Conservation (phyloP, 2,797 vertebrate species). For the Buceros bicornis region DNA sequence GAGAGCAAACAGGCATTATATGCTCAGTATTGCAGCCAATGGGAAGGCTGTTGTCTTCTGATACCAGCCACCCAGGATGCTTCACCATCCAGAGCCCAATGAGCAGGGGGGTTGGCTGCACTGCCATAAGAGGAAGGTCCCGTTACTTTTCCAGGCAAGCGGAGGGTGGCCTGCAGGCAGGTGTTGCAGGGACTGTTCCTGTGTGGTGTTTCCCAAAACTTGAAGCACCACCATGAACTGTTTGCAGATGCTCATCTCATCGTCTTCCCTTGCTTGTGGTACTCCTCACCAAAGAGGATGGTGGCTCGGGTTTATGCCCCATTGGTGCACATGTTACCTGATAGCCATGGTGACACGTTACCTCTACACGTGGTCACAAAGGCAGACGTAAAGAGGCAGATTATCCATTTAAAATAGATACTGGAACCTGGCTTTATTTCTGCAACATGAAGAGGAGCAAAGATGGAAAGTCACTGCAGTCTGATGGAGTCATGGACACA, state of each 20-base stretch:
- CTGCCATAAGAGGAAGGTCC: neutral
- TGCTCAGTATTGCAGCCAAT: neutral
- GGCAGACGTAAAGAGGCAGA: neutral
- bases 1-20: neutral
- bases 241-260: neutral
- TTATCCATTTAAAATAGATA: neutral
- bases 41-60: neutral
- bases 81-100: too few relatives aligned
- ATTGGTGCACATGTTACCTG: accelerated
- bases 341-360: neutral
- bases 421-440: neutral
- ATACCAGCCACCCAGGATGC: neutral
- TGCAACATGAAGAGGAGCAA: neutral
- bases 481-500: neutral
- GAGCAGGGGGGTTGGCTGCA: neutral
- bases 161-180: neutral
- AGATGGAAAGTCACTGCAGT: neutral
- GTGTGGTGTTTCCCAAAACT: neutral
- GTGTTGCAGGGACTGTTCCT: neutral
- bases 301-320: neutral
- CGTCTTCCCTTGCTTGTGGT: neutral
- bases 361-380: neutral
- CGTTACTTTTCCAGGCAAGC: neutral
- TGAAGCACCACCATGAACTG: neutral
- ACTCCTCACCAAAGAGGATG: neutral